Conservation (phyloP, 2,888 invertebrate species). For the Julus scandinavius region DNA sequence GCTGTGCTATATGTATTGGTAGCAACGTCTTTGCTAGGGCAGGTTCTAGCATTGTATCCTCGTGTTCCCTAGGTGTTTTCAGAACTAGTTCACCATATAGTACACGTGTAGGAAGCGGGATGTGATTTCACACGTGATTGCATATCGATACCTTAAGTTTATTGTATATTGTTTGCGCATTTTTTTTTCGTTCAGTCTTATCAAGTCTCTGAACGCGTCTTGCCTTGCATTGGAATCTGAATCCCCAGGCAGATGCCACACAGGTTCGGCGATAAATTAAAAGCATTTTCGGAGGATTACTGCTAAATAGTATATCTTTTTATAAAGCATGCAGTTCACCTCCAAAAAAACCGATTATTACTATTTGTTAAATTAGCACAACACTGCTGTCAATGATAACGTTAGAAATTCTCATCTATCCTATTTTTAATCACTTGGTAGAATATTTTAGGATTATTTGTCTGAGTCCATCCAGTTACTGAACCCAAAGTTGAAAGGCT, state of each 20-base stretch:
- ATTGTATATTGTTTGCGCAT: neutral
- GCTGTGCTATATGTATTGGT: neutral
- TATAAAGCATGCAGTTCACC: too few species aligned
- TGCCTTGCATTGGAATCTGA: neutral
- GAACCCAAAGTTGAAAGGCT: too few species aligned
- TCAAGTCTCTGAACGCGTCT: neutral
- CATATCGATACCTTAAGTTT: neutral
- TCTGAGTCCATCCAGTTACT: too few species aligned
- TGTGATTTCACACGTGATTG: neutral
- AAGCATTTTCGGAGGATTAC: neutral
- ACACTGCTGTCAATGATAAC: too few species aligned
- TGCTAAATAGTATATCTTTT: neutral
- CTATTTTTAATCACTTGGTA: too few species aligned
- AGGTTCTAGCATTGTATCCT: neutral
- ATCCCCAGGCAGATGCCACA: neutral
- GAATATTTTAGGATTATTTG: too few species aligned
- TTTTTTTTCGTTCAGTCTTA: neutral
- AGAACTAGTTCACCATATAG: neutral
- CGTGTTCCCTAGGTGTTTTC: constrained; percentile 25
- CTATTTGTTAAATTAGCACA: too few species aligned
- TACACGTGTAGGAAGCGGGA: neutral
- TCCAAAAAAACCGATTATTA: too few species aligned
- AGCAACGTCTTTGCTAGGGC: neutral
- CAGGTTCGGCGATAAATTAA: neutral
- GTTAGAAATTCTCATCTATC: too few species aligned